Conservation (phyloP, 2,888 invertebrate genomes). For the Diogma glabrata region DNA sequence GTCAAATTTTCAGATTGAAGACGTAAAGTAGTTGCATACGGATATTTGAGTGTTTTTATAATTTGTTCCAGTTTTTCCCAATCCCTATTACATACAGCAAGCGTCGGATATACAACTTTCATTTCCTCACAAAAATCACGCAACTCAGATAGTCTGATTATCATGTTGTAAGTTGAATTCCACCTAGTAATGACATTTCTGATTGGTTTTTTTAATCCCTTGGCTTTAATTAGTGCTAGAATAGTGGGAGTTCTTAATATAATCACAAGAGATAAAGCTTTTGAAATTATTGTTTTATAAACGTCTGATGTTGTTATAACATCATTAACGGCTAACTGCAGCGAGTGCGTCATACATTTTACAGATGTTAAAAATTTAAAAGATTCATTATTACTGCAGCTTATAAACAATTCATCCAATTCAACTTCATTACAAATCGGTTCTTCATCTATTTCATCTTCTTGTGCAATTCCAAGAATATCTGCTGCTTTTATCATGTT, state of each 20-base stretch:
- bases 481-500: background rate
- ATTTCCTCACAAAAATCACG: slow-evolving; percentile 5
- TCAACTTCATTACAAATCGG: background rate
- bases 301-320: background rate
- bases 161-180: slow-evolving; percentile 5
- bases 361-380: background rate
- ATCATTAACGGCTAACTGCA: slow-evolving; percentile 3
- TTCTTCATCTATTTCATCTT: background rate
- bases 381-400: background rate
- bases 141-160: background rate
- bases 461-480: background rate
- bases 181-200: slow-evolving; percentile 1
- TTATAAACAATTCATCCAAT: background rate
- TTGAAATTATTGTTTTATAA: slow-evolving; percentile 3
- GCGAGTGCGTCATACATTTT: background rate
- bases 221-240: slow-evolving; percentile 3
- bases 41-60: slow-evolving; percentile 7
- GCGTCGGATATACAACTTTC: background rate
- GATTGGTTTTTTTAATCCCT: slow-evolving; percentile 6
- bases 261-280: background rate
- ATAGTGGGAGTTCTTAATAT: slow-evolving; percentile 1
- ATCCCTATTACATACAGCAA: background rate
- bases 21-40: background rate
- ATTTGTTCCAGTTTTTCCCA: background rate
- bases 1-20: background rate